These are phyloP conservation scores for Venusia cambrica DNA, from an alignment of 2,888 invertebrate genomes.

Conservation along the genomic window DNA sequence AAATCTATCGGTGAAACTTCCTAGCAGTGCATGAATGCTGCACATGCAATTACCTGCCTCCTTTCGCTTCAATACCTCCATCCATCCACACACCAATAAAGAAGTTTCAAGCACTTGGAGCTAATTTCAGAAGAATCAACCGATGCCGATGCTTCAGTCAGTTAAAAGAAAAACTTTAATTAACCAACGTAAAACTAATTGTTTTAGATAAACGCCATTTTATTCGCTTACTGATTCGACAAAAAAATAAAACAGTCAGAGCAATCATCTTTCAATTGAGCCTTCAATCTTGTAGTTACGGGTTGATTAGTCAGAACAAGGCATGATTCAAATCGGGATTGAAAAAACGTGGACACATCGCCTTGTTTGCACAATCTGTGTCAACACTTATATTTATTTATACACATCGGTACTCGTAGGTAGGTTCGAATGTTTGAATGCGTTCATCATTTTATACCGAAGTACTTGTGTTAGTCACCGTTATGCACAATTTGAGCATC, in stretches of 20 bases:
- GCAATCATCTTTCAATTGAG: slow-evolving; percentile 19
- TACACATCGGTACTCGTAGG: slow-evolving; percentile 8
- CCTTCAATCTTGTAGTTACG: slow-evolving; percentile 12
- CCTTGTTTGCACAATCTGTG: slow-evolving; percentile 24
- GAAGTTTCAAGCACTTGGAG: too few relatives aligned
- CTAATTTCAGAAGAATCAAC: slow-evolving; percentile 2
- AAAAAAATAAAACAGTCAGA: slow-evolving; percentile 11
- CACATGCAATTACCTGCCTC: slow-evolving; percentile 41
- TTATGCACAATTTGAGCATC: slow-evolving; percentile 49
- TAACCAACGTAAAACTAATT: slow-evolving; percentile 24
- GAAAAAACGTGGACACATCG: slow-evolving; percentile 16
- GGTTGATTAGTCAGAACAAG: slow-evolving; percentile 18
- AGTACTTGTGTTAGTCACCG: slow-evolving; percentile 27
- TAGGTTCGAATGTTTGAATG: slow-evolving; percentile 13
- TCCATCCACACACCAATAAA: too few relatives aligned
- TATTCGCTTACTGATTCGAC: slow-evolving; percentile 22
- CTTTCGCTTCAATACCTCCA: slow-evolving; percentile 33
- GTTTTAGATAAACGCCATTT: slow-evolving; percentile 36
- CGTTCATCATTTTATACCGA: slow-evolving; percentile 18
- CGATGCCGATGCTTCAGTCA: slow-evolving; percentile 13
- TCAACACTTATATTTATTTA: slow-evolving; percentile 22
- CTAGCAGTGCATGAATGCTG: slow-evolving; percentile 47
- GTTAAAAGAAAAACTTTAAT: slow-evolving; percentile 15
- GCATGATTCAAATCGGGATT: slow-evolving; percentile 24
- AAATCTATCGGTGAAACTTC: slow-evolving; percentile 48